These are phyloP conservation scores for Dioctria rufipes DNA, from an alignment of 2,888 invertebrate genomes.

Conservation along the genomic window DNA sequence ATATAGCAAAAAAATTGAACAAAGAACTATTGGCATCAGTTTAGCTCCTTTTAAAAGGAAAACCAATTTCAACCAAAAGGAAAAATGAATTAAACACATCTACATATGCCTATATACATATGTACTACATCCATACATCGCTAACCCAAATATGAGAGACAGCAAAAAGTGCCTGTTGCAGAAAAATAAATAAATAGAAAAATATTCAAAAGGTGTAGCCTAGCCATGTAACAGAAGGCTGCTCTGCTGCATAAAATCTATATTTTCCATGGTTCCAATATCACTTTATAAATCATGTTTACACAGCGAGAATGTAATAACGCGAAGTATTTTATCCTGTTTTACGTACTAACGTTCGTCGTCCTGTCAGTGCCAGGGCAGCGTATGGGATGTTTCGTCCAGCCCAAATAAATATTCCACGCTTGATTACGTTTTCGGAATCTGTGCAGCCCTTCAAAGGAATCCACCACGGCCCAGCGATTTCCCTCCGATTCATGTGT, in stretches of 20 bases:
- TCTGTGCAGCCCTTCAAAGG: slow-evolving; percentile 47
- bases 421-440: slow-evolving; percentile 52
- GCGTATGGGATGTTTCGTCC: not conserved
- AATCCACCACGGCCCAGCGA: not conserved
- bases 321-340: slow-evolving; percentile 41
- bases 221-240: no score
- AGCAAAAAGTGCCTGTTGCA: no score
- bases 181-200: no score
- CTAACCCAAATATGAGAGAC: no score
- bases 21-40: no score
- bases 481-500: not conserved
- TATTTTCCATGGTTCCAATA: slow-evolving; percentile 34
- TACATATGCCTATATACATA: no score
- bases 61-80: no score
- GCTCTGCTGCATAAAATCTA: not conserved
- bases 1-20: no score
- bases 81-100: no score
- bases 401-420: slow-evolving; percentile 47
- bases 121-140: no score
- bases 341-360: slow-evolving; percentile 7
- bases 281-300: slow-evolving; percentile 54
- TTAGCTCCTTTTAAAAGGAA: no score
- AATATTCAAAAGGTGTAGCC: no score
- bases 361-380: slow-evolving; percentile 1
- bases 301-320: slow-evolving; percentile 50